Base-by-base conservation (phyloP, 1,140 invertebrate species). In the Archegozetes longisetosus region DNA sequence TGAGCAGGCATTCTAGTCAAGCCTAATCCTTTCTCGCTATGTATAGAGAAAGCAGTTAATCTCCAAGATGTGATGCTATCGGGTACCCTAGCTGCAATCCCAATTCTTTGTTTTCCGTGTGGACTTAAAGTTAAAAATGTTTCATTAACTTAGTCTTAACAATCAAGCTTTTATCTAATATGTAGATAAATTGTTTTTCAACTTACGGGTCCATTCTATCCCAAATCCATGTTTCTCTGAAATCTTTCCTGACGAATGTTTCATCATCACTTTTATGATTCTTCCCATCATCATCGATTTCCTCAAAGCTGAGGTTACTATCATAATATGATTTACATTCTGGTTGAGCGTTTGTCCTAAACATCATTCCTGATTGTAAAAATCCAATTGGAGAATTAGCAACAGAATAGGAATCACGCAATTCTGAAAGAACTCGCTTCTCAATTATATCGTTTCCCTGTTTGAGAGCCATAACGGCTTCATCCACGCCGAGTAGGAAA, bases 21-120 rank as follows among this genome's bases (percentile, higher is more conserved):
- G 2, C 88, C 90, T 0, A 98, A 76, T n/a, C 92, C 93, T 56
- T 82, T 71, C 9, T 83, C 74, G 0, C 84, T 76, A 72, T 90
- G 86, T 48, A 96, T 74, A 0, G 92, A 88, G 70, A 98, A 97
- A 1, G 86, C 93, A 29, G 85, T 87, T 0, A 96, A 78, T n/a
- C 86, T 77, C 89, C 91, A 97, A 1, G 87, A 88, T 0, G 88
- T 93, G 13, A 96, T 87, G 0, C 86, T 85, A 63, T 88, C 83
- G 1, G 93, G 92, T 27, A 89, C 82, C 51, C 73, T 73, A 28
- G 77, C 75, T 22, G 70, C 70, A 14, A 81, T 49, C 22, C 70
- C 60, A 47, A 72, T 67, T 59, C 71, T 68, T 22, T 6, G 17
- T 40, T 40, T 40, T 6, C 32, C 32, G 17, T 40, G 32, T 9